Conservation (phyloP, 2,797 vertebrate species). For the Cephalopachus bancanus region DNA sequence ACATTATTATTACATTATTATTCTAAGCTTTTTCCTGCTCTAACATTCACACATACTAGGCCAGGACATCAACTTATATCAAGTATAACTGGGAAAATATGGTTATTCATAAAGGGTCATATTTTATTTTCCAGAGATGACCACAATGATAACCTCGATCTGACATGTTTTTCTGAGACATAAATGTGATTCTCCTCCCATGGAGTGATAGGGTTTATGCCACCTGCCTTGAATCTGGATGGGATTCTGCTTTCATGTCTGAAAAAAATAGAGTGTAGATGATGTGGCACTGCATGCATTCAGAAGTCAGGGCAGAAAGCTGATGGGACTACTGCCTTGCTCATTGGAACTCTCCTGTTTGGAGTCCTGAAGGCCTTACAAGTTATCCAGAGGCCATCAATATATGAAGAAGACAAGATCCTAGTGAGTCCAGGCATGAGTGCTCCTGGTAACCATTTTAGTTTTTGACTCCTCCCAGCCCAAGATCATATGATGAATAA, state of each 20-base stretch:
- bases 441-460: background rate
- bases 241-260: background rate
- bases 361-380: background rate
- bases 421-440: background rate
- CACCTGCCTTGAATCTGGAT: background rate
- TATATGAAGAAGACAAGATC: background rate
- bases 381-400: background rate
- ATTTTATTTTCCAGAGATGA: background rate
- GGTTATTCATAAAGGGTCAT: background rate
- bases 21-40: background rate
- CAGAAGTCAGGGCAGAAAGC: background rate
- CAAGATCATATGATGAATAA: background rate
- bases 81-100: background rate
- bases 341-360: background rate
- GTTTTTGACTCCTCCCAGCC: background rate
- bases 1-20: background rate
- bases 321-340: background rate
- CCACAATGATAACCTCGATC: background rate
- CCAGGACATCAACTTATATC: background rate
- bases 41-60: background rate
- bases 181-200: background rate
- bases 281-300: background rate
- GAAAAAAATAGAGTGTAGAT: background rate
- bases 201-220: background rate
- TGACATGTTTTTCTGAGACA: background rate